A percentile compares a stretch with the other conserved stretches of the same genome.
Conservation (phyloP, 2,797 vertebrate genomes). For the Poecilia velifera region DNA sequence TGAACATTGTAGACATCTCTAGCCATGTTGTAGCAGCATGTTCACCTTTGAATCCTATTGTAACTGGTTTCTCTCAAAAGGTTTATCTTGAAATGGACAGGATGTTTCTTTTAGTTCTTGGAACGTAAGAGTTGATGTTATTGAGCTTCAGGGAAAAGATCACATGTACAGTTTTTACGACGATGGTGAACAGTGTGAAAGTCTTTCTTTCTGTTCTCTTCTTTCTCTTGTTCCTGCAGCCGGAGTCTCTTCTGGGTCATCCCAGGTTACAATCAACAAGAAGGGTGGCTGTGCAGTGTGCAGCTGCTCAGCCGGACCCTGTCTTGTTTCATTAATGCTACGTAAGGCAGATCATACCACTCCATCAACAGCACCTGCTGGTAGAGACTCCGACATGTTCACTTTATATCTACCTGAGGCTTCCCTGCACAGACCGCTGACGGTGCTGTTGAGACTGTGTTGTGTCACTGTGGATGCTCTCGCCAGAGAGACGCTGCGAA, state of each 20-base stretch:
- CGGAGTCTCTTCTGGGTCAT: conserved; percentile 56
- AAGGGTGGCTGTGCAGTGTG: conserved; percentile 37
- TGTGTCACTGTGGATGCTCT: conserved; percentile 59
- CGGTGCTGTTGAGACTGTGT: conserved; percentile 54
- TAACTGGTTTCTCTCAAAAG: conserved; percentile 37
- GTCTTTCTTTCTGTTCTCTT: conserved; percentile 23
- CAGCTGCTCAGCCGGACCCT: conserved; percentile 64
- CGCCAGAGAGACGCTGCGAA: conserved; percentile 37
- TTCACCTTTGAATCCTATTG: conserved; percentile 1
- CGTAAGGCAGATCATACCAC: conserved; percentile 66
- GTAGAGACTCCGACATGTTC: conserved; percentile 48
- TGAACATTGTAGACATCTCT: background rate
- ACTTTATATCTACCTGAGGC: conserved; percentile 53
- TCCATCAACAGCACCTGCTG: conserved; percentile 69
- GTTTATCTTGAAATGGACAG: conserved; percentile 38
- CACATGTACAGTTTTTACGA: conserved; percentile 39
- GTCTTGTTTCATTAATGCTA: conserved; percentile 73
- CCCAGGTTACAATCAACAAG: conserved; percentile 56
- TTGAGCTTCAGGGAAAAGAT: conserved; percentile 41
- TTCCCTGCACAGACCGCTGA: conserved; percentile 56
- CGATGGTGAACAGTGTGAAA: conserved; percentile 18
- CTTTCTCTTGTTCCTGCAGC: conserved; percentile 31
- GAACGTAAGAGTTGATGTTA: conserved; percentile 35
- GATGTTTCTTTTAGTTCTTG: conserved; percentile 48
- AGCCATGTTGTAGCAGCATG: background rate